Evolutionary conservation across 2,113 vertebrate species (phyloP), one percentile per base, ranked within the genome.

Genomic region (rat (Rattus norvegicus)): DNA sequence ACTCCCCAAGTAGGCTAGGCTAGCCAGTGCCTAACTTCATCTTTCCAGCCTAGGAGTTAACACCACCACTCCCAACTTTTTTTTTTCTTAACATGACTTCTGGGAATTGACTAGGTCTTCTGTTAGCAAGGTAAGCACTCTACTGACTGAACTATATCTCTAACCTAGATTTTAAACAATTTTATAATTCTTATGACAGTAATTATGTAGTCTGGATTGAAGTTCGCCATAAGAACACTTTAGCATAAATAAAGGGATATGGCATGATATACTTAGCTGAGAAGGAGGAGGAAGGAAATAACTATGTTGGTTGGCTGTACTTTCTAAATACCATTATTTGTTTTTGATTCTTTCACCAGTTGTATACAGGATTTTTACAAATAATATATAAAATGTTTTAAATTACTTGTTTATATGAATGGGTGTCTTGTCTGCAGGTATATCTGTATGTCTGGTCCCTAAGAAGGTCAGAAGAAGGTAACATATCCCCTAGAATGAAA

Each of bases 201-300:
- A 61, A 69, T 90, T 73, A 2, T 61, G 6, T 90, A 69, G 33
- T 85, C 56, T 92, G 12, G 6, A 83, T 93, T 43, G 69, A 59
- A 80, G 39, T 95, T 94, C n/a, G 77, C 7, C 84, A 85, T 91
- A 90, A 80, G 7, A 89, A 36, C 65, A 28, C 76, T 94, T 85
- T 83, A 93, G 56, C 56, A 56, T 65, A 77, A 73, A 73, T 91
- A 70, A 96, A 94, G 85, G 70, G 14, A 47, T 12, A n/a, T 54
- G 33, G 80, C 56, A 49, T 12, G 75, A 87, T n/a, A 47, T 59
- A 39, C 0, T 1, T 80, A 56, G 30, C 59, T 95, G 11, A 80
- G 76, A 69, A 4, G 59, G 24, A 93, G 30, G 28, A 79, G 13
- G 83, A 56, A 36, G 65, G 36, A 96, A 79, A n/a, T 43, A 86